Conservation (phyloP, 2,113 vertebrate genomes). For the Boulengeromyrus knoepffleri region DNA sequence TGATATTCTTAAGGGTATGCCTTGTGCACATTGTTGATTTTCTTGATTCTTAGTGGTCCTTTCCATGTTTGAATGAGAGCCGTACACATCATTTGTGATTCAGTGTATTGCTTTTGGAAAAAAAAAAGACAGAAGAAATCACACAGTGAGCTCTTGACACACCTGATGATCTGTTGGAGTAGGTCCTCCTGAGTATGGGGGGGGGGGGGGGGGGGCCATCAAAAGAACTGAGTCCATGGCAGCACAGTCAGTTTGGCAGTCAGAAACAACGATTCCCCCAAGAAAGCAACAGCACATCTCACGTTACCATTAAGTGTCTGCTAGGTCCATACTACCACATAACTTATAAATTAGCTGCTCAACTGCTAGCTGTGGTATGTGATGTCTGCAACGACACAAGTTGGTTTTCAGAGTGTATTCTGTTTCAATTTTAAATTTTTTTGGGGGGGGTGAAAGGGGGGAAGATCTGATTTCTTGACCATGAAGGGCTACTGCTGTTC, state of each 20-base stretch:
- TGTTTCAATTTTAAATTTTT: not conserved
- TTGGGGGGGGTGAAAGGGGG: not conserved
- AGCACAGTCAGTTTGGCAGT: not conserved
- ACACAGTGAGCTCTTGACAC: not conserved
- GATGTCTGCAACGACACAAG: not conserved
- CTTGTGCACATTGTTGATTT: not conserved
- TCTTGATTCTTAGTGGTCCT: constrained; percentile 9
- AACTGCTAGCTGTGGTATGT: not conserved
- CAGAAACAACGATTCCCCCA: not conserved
- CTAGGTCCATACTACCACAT: not conserved
- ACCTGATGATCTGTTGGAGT: not conserved
- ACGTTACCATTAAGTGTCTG: not conserved
- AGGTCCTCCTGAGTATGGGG: not conserved
- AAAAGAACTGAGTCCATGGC: not conserved
- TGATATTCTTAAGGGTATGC: constrained; percentile 26
- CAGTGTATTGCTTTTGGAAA: constrained; percentile 38
- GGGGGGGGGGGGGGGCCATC: not conserved
- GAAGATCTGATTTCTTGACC: not conserved
- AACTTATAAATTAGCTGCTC: not conserved
- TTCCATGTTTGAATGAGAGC: constrained; percentile 31
- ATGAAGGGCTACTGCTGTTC: not conserved
- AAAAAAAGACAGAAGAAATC: constrained; percentile 7
- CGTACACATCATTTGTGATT: constrained; percentile 11
- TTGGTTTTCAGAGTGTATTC: not conserved
- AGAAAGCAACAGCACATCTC: not conserved